These are phyloP conservation scores for Tetraodon nigroviridis DNA, from an alignment of 2,113 vertebrate species.

Conservation along the genomic window DNA sequence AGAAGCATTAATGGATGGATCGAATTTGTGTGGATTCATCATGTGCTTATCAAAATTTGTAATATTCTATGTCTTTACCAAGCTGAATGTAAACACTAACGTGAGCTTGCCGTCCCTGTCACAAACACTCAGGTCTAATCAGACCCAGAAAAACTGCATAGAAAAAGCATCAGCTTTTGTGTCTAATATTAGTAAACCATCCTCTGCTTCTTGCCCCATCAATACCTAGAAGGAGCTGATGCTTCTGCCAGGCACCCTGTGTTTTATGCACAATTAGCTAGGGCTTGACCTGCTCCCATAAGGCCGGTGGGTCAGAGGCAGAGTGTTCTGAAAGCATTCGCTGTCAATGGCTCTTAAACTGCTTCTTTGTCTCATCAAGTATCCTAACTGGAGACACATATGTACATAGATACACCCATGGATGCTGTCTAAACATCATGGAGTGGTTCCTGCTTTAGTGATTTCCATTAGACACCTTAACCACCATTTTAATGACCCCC, in stretches of 20 bases:
- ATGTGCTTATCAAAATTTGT: slow-evolving; percentile 48
- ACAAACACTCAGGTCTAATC: slow-evolving; percentile 3
- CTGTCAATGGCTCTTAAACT: slow-evolving; percentile 39
- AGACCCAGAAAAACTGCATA: slow-evolving; percentile 7
- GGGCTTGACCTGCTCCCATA: slow-evolving; percentile 60
- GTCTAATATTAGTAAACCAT: too few species aligned
- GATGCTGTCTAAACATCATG: slow-evolving; percentile 34
- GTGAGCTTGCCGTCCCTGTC: slow-evolving; percentile 50
- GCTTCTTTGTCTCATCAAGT: slow-evolving; percentile 25
- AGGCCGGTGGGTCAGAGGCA: slow-evolving; percentile 58
- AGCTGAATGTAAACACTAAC: slow-evolving; percentile 29
- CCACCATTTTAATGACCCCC: slow-evolving; percentile 47
- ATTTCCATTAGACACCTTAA: slow-evolving; percentile 63
- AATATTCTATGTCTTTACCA: slow-evolving; percentile 39
- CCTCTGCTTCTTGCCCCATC: slow-evolving; percentile 59
- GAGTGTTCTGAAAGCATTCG: slow-evolving; percentile 52
- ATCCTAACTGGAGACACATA: slow-evolving; percentile 2
- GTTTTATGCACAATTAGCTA: slow-evolving; percentile 56
- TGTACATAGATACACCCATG: slow-evolving; percentile 4
- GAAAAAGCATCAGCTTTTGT: slow-evolving; percentile 58
- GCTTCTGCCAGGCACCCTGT: slow-evolving; percentile 61
- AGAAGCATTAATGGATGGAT: slow-evolving; percentile 38
- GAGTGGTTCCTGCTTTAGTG: slow-evolving; percentile 41
- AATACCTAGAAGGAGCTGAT: slow-evolving; percentile 66
- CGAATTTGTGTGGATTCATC: slow-evolving; percentile 40